Conservation (phyloP, 2,797 vertebrate genomes). For the Sebastes dallii region DNA sequence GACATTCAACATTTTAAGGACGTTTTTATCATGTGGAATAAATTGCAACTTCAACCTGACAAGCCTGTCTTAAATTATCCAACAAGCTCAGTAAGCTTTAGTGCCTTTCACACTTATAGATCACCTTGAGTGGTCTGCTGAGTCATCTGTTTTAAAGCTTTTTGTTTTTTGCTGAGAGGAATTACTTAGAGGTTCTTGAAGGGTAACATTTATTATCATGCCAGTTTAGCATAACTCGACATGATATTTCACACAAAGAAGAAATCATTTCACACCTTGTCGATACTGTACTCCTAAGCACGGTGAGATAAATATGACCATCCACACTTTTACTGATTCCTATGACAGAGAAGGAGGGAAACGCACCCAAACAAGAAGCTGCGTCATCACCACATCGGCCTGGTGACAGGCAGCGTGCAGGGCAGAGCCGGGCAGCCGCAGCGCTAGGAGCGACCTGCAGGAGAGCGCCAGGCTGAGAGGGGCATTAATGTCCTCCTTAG, state of each 20-base stretch:
- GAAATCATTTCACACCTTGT: conserved; percentile 5
- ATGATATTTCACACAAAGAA: background rate
- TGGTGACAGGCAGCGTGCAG: conserved; percentile 92
- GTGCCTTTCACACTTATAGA: conserved; percentile 28
- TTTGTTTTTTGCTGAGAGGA: conserved; percentile 29
- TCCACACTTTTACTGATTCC: background rate
- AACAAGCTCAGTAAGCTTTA: conserved; percentile 25
- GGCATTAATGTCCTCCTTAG: conserved; percentile 88
- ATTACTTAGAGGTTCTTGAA: conserved; percentile 12
- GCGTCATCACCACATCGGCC: conserved; percentile 91
- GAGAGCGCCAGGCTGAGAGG: conserved; percentile 67
- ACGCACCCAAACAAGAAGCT: conserved; percentile 93
- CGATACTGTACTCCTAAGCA: background rate
- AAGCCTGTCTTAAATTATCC: conserved; percentile 21
- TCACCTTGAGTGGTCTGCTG: conserved; percentile 41
- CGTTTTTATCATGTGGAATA: background rate
- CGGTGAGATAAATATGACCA: background rate
- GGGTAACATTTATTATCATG: conserved; percentile 15
- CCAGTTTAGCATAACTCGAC: conserved; percentile 18
- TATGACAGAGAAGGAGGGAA: background rate
- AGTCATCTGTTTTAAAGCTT: conserved; percentile 29
- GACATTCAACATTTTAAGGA: conserved; percentile 1
- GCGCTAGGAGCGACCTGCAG: conserved; percentile 68
- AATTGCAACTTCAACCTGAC: conserved; percentile 4
- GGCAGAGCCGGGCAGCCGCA: conserved; percentile 83